Base-by-base conservation (phyloP, 2,113 vertebrate species). In the Toxotes jaculatrix region DNA sequence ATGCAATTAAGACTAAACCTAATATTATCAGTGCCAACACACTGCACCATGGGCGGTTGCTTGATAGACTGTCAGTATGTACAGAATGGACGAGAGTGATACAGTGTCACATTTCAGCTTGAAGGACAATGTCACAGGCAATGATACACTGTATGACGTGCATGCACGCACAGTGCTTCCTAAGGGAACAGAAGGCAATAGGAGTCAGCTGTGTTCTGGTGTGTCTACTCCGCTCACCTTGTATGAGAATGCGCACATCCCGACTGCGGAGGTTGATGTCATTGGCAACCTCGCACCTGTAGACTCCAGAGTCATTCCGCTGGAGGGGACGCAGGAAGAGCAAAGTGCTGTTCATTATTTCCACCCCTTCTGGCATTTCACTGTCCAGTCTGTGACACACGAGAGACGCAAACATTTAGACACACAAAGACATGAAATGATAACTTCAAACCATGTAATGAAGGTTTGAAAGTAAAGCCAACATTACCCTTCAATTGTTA, bases 281-380 rank as follows among this genome's bases (percentile, higher is more conserved):
- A 90, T 99, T 99, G 72, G 96, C 96, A 88, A 97, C 98, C 91
- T 96, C 97, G 88, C 98, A 99, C 89, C 97, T 85, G 0, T 99
- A 99, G 90, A 97, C 97, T 32, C 98, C 98, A 56, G 96, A 97
- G 92, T 98, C 97, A 88, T 98, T 99, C 67, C 96, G 95, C 80
- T 96, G 96, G 91, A 99, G 90, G 4, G 98, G 96, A 69, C 94
- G 94, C 81, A 93, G 96, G 94, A 99, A 99, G 87, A 96, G 95
- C 92, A 99, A 93, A 69, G 97, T 97, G 92, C 96, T 97, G 91
- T 99, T 98, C 77, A 96, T 90, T 88, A 96, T 87, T 76, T 96
- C 90, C 87, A 98, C 93, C 12, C 97, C 98, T 51, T 97, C 95
- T 75, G 97, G 97, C 97, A 98, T 98, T 7, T 96, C 95, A 45